These are phyloP conservation scores for Alethe castanea DNA, from an alignment of 2,113 vertebrate species.

Conservation along the genomic window DNA sequence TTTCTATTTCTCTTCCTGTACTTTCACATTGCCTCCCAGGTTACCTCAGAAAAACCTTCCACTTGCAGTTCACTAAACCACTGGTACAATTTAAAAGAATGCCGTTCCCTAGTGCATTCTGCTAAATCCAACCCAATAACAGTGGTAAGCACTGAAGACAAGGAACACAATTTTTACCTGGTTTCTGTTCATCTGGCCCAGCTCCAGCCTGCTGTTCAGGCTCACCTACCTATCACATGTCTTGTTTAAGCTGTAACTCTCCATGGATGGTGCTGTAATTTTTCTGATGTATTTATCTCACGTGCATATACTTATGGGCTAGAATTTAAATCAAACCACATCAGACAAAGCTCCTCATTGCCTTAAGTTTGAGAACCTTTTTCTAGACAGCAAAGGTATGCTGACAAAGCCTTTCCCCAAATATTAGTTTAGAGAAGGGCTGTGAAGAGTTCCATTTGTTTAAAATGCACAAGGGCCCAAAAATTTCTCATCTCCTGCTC, in stretches of 20 bases:
- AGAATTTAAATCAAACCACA: not conserved
- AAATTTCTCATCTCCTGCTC: not conserved
- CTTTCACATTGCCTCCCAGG: not conserved
- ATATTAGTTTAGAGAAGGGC: not conserved
- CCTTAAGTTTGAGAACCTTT: not conserved
- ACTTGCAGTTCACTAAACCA: not conserved
- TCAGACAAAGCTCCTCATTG: not conserved
- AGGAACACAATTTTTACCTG: not conserved
- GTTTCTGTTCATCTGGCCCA: not conserved
- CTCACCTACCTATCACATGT: not conserved
- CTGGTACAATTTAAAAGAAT: not conserved
- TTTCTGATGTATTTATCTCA: not conserved
- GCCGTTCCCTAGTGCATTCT: fast-evolving
- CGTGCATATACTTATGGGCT: too few species aligned
- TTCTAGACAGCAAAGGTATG: not conserved
- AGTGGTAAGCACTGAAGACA: not conserved
- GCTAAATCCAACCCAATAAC: not conserved
- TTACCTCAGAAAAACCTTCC: not conserved
- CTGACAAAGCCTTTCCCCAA: not conserved
- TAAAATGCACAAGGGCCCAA: not conserved
- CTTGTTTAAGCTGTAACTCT: not conserved
- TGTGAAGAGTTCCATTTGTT: not conserved
- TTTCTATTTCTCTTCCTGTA: not conserved
- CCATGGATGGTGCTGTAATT: not conserved
- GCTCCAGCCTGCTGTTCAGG: not conserved